Evolutionary conservation across 2,888 invertebrate genomes (phyloP).

Genomic region (Tethea ocularis): DNA sequence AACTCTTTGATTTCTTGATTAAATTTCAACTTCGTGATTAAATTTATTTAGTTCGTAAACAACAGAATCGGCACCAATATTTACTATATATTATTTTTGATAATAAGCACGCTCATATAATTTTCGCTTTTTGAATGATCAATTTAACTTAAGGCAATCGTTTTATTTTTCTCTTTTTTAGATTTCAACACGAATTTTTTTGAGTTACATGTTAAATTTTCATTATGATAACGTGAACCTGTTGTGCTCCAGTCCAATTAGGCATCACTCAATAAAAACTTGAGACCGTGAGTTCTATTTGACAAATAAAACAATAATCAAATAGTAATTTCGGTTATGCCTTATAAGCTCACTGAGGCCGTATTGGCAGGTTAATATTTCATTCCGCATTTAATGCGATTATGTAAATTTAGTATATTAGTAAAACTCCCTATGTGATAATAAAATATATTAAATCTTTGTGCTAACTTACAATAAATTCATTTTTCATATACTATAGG

Average conservation of each 20-base stretch:
- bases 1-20: no score
- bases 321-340: constrained; percentile 38
- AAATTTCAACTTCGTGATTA: no score
- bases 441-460: constrained; percentile 85
- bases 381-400: constrained; percentile 74
- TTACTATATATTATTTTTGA: neutral
- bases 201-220: no score
- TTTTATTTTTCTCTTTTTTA: no score
- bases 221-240: neutral
- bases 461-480: constrained; percentile 84
- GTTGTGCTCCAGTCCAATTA: neutral
- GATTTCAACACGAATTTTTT: neutral
- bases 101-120: neutral
- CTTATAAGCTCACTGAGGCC: constrained; percentile 67
- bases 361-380: constrained; percentile 59
- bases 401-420: constrained; percentile 78
- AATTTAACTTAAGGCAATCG: neutral
- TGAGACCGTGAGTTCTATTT: neutral
- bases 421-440: constrained; percentile 81
- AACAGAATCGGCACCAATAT: no score
- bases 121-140: neutral
- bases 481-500: constrained; percentile 80
- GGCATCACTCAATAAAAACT: neutral
- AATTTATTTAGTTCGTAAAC: no score
- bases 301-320: constrained; percentile 10